phyloP scores from a whole-genome alignment of 92 coral and sea anemone species.

The Umimayanthus kanabou region DNA sequence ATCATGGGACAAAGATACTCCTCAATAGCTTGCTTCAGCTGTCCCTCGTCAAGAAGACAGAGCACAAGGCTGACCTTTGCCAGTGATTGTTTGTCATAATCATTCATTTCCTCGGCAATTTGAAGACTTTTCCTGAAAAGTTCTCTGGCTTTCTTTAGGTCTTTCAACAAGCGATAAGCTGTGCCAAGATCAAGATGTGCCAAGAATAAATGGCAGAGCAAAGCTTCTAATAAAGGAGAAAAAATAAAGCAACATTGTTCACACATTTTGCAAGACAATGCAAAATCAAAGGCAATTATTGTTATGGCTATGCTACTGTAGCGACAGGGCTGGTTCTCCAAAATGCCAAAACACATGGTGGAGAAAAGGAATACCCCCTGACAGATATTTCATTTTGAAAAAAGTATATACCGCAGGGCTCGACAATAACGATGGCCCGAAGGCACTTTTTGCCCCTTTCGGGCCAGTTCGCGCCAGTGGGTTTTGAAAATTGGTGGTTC shows the following conservation, averaged over 20 bases:
- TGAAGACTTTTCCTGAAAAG: slow-evolving; percentile 46
- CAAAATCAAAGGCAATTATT: background rate
- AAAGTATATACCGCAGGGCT: no score
- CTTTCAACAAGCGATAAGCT: slow-evolving; percentile 53
- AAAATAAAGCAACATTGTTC: no score
- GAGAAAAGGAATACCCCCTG: no score
- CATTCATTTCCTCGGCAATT: slow-evolving; percentile 40
- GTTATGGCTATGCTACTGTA: no score
- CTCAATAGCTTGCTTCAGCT: slow-evolving; percentile 55
- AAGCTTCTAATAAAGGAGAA: slow-evolving; percentile 1
- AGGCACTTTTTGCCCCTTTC: no score
- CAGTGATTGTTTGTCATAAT: slow-evolving; percentile 41
- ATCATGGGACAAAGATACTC: slow-evolving; percentile 50
- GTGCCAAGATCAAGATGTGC: slow-evolving; percentile 51
- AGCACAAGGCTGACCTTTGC: slow-evolving; percentile 62
- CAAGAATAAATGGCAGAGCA: slow-evolving; percentile 27
- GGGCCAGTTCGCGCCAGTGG: no score
- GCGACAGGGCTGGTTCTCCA: no score
- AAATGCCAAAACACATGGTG: no score
- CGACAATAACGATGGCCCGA: no score
- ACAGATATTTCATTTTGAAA: no score
- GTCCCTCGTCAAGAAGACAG: slow-evolving; percentile 69
- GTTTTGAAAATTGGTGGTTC: no score
- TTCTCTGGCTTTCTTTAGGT: slow-evolving; percentile 42
- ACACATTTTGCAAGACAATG: background rate